Evolutionary conservation across 1,140 invertebrate genomes (phyloP).

Genomic region (Anastatus disparis): DNA sequence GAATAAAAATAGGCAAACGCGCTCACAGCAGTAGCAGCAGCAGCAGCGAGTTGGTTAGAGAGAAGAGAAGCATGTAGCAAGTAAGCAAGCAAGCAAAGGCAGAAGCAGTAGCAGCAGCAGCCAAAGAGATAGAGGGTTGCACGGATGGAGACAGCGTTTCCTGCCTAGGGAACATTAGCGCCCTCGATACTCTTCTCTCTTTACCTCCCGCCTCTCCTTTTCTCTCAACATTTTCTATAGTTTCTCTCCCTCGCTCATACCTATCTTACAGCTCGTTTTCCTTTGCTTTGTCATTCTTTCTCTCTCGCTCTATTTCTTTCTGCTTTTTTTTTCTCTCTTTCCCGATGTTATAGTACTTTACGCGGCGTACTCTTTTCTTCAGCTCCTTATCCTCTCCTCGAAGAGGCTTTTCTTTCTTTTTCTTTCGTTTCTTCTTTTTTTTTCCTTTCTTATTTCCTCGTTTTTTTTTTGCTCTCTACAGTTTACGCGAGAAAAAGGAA

Average conservation of each 20-base stretch:
- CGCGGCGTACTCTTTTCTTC: too few species aligned
- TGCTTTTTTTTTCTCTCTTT: constrained; percentile 1
- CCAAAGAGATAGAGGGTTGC: constrained; percentile 49
- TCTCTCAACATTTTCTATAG: not conserved
- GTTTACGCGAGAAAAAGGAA: too few species aligned
- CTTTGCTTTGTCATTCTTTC: constrained; percentile 37
- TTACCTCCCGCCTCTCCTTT: constrained; percentile 40
- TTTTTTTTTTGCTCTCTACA: not conserved
- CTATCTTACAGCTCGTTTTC: constrained; percentile 10
- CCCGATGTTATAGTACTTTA: too few species aligned
- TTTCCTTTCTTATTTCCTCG: constrained; percentile 7
- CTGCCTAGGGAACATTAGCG: constrained; percentile 65
- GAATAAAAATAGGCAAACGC: constrained; percentile 65
- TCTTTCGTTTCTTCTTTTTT: constrained; percentile 8
- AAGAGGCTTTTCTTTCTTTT: constrained; percentile 16
- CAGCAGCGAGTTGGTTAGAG: constrained; percentile 41
- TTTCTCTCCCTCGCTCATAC: constrained; percentile 1
- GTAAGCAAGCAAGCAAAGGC: constrained; percentile 51
- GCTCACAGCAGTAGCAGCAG: too few species aligned
- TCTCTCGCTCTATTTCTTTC: constrained; percentile 19
- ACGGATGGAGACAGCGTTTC: constrained; percentile 65
- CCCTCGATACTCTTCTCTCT: constrained; percentile 61
- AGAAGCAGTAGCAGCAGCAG: too few species aligned
- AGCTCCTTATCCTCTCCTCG: too few species aligned
- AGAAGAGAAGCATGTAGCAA: too few species aligned